Conservation (phyloP, 2,888 invertebrate genomes). For the Priocnemis perturbator region DNA sequence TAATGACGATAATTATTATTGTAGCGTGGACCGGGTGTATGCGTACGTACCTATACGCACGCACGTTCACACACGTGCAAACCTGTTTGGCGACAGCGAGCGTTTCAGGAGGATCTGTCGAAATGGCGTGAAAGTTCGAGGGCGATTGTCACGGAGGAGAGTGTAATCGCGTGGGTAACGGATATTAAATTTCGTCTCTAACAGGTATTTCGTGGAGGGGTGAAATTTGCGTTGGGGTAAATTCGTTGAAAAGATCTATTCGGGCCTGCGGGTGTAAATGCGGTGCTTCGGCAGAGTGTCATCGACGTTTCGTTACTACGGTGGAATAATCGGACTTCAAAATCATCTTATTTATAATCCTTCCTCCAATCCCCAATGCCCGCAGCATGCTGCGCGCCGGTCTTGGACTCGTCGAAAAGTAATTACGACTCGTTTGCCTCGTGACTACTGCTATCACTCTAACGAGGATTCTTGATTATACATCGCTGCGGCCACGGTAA, state of each 20-base stretch:
- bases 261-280: too few relatives aligned
- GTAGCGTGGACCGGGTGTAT: conserved; percentile 27
- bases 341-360: too few relatives aligned
- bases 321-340: too few relatives aligned
- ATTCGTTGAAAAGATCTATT: not conserved
- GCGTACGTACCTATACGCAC: not conserved
- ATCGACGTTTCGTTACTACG: too few relatives aligned
- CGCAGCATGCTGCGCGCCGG: too few relatives aligned
- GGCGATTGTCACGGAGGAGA: conserved; percentile 11
- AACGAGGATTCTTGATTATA: too few relatives aligned
- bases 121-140: conserved; percentile 1
- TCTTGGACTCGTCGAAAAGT: too few relatives aligned
- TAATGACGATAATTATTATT: conserved; percentile 59
- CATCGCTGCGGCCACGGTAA: too few relatives aligned
- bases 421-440: too few relatives aligned
- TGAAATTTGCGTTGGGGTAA: conserved; percentile 14
- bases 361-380: too few relatives aligned
- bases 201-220: conserved; percentile 15
- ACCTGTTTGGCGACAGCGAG: conserved; percentile 12
- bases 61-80: conserved; percentile 7
- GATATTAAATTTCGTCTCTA: conserved; percentile 27
- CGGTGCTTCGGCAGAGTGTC: too few relatives aligned
- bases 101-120: not conserved
- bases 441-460: too few relatives aligned
- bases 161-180: conserved; percentile 10